These are phyloP conservation scores for Scaptomyza polygonia DNA, from an alignment of 2,888 invertebrate species.

Conservation along the genomic window DNA sequence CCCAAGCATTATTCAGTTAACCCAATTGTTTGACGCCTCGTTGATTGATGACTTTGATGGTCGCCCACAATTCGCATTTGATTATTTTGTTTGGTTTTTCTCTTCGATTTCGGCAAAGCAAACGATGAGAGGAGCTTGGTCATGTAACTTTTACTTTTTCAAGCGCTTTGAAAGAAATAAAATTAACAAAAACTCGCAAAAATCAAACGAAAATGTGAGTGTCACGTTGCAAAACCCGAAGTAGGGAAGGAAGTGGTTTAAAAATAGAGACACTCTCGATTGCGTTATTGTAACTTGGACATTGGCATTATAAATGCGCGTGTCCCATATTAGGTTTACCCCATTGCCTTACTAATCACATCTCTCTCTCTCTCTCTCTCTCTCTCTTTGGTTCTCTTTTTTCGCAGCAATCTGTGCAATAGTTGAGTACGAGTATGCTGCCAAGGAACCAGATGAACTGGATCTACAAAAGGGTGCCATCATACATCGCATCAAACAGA, in stretches of 20 bases:
- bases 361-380: slow-evolving; percentile 1
- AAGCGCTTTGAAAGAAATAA: slow-evolving; percentile 29
- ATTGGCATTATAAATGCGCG: slow-evolving; percentile 50
- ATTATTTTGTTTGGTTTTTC: background rate
- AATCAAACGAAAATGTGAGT: slow-evolving; percentile 40
- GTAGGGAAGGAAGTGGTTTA: background rate
- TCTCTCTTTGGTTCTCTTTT: background rate
- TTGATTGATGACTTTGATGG: slow-evolving; percentile 21
- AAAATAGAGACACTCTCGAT: slow-evolving; percentile 40
- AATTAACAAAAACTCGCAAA: slow-evolving; percentile 5
- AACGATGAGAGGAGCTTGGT: slow-evolving; percentile 35
- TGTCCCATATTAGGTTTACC: slow-evolving; percentile 41
- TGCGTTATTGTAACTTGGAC: slow-evolving; percentile 64
- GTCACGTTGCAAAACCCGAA: slow-evolving; percentile 61
- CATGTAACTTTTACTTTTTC: slow-evolving; percentile 78
- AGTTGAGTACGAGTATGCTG: slow-evolving; percentile 94
- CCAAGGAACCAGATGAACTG: slow-evolving; percentile 94
- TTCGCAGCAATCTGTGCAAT: slow-evolving; percentile 88
- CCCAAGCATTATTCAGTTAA: slow-evolving; percentile 1
- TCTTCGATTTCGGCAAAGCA: slow-evolving; percentile 22
- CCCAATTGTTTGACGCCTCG: slow-evolving; percentile 33
- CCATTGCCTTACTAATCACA: slow-evolving; percentile 32
- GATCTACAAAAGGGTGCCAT: slow-evolving; percentile 93
- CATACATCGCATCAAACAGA: slow-evolving; percentile 90
- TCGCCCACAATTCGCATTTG: slow-evolving; percentile 18